A percentile compares a stretch with the other conserved stretches of the same genome.
Evolutionary conservation across 2,888 invertebrate species (phyloP).

Genomic region (Lepidocyrtinus sp.): DNA sequence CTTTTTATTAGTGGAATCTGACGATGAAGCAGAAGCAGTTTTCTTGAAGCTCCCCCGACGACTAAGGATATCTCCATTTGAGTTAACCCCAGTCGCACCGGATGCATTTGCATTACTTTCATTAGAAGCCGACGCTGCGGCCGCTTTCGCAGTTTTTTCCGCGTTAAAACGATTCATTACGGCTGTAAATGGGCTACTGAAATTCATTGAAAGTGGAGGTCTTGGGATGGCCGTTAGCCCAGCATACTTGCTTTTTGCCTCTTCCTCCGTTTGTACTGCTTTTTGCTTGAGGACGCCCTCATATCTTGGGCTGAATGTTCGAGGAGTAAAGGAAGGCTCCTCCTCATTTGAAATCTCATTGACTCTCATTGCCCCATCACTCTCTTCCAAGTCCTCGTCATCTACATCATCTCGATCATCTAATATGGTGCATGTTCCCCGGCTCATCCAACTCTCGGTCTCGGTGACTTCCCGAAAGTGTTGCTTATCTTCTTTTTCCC

Average conservation of each 20-base stretch:
- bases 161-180: constrained; percentile 56
- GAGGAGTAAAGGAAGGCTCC: constrained; percentile 61
- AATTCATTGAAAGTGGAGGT: constrained; percentile 61
- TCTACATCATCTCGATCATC: constrained; percentile 12
- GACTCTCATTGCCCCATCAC: constrained; percentile 8
- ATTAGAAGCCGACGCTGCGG: constrained; percentile 5
- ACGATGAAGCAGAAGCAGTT: constrained; percentile 13
- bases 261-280: constrained; percentile 67
- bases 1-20: constrained; percentile 9
- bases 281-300: constrained; percentile 65
- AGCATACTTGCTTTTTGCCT: constrained; percentile 50
- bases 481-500: constrained; percentile 28
- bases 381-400: constrained; percentile 5
- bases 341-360: constrained; percentile 62
- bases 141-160: constrained; percentile 44
- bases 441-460: constrained; percentile 65
- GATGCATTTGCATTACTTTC: constrained; percentile 2
- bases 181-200: constrained; percentile 60
- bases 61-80: background rate
- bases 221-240: constrained; percentile 64
- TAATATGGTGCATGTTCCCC: constrained; percentile 62
- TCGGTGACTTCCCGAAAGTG: constrained; percentile 35
- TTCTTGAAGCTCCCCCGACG: constrained; percentile 41
- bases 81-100: background rate
- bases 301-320: constrained; percentile 54